Evolutionary conservation across 2,113 vertebrate species (phyloP).

Genomic region (Geothlypis trichas): DNA sequence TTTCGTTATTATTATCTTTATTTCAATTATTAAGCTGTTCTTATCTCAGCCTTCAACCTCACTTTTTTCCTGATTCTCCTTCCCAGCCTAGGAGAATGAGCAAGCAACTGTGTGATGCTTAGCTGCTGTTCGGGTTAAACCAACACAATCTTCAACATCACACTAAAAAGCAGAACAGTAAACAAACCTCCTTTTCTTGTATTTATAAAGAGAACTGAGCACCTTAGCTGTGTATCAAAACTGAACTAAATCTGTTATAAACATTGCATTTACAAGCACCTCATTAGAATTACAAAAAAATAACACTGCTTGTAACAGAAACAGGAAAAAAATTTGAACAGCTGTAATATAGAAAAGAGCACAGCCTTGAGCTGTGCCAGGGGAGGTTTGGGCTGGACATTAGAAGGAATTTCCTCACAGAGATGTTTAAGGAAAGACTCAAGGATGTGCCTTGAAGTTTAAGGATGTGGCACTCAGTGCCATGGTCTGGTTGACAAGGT

Average conservation of each 20-base stretch:
- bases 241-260: constrained; percentile 29
- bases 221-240: background rate
- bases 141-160: background rate
- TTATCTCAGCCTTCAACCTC: background rate
- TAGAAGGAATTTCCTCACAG: background rate
- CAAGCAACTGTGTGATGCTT: background rate
- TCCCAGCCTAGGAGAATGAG: background rate
- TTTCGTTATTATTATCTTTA: background rate
- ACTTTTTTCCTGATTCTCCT: background rate
- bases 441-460: background rate
- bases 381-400: background rate
- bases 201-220: background rate
- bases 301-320: background rate
- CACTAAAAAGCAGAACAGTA: background rate
- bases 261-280: background rate
- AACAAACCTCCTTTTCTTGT: background rate
- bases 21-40: background rate
- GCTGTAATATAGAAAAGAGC: background rate
- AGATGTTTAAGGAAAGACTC: background rate
- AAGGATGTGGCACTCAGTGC: background rate
- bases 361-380: background rate
- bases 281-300: constrained; percentile 12
- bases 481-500: background rate
- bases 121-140: background rate
- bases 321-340: background rate